Percentiles rank a stretch among this genome's conserved stretches.
phyloP scores from a whole-genome alignment of 2,888 invertebrate species.

The Acronicta alni region DNA sequence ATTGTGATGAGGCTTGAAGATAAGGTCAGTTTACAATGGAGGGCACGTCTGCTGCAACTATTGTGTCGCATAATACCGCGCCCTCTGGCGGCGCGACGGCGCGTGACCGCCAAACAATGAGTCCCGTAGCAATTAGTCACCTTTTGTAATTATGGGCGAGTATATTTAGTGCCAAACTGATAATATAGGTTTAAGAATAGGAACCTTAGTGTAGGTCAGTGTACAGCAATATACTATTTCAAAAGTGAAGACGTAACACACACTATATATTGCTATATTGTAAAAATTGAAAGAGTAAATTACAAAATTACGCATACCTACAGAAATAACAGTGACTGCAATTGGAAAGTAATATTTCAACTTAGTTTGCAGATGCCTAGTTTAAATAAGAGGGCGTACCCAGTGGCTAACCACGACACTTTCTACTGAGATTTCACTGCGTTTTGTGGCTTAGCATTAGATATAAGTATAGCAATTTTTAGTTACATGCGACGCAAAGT shows the following conservation, averaged over 20 bases:
- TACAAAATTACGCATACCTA: constrained; percentile 34
- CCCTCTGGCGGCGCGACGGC: constrained; percentile 74
- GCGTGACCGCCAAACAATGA: constrained; percentile 69
- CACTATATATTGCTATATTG: constrained; percentile 22
- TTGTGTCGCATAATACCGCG: constrained; percentile 67
- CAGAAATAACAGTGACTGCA: constrained; percentile 49
- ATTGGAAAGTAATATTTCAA: constrained; percentile 63
- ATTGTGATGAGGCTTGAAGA: constrained; percentile 56
- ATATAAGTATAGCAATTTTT: constrained; percentile 59
- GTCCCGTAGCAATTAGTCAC: constrained; percentile 63
- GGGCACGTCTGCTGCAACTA: constrained; percentile 67
- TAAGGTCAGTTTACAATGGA: constrained; percentile 75
- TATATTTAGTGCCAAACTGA: constrained; percentile 37
- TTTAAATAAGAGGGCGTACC: constrained; percentile 78
- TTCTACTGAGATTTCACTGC: constrained; percentile 79
- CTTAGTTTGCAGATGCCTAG: constrained; percentile 70
- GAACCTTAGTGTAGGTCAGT: constrained; percentile 23
- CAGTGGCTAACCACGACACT: constrained; percentile 77
- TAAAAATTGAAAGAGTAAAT: constrained; percentile 41
- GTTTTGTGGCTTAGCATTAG: constrained; percentile 65
- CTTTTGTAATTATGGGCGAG: constrained; percentile 45
- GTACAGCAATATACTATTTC: background rate
- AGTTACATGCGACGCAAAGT: constrained; percentile 41
- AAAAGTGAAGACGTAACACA: background rate
- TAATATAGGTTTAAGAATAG: constrained; percentile 19